Evolutionary conservation across 2,888 invertebrate species (phyloP).

Genomic region (Nymphalis polychloros): DNA sequence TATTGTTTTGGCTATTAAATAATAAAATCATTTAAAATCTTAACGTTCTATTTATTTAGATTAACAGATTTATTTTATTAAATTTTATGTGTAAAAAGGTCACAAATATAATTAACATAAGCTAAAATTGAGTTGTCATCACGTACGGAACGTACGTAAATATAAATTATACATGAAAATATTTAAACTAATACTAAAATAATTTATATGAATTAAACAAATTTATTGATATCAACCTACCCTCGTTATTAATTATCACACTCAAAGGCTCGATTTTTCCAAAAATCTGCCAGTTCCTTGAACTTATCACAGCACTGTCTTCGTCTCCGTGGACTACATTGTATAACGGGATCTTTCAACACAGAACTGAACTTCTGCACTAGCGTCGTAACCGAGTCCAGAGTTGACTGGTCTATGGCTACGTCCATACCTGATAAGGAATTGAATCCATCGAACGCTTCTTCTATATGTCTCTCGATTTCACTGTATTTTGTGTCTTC

Average conservation of each 20-base stretch:
- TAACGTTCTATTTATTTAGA: background rate
- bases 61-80: background rate
- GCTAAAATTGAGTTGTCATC: background rate
- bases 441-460: conserved; percentile 64
- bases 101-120: background rate
- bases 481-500: conserved; percentile 53
- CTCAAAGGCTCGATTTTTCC: conserved; percentile 55
- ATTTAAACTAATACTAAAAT: background rate
- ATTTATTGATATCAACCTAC: conserved; percentile 26
- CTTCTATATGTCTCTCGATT: conserved; percentile 66
- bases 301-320: conserved; percentile 62
- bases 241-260: conserved; percentile 26
- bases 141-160: background rate
- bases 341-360: conserved; percentile 54
- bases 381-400: conserved; percentile 65
- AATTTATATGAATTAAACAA: conserved; percentile 1
- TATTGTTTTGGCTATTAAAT: background rate
- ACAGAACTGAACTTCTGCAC: conserved; percentile 66
- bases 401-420: conserved; percentile 48
- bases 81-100: background rate
- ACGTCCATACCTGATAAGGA: conserved; percentile 51
- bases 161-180: background rate
- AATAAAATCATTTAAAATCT: background rate
- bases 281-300: conserved; percentile 67
- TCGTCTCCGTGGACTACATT: conserved; percentile 56